Percentiles rank a stretch among this genome's conserved stretches.
These are phyloP conservation scores for Sacculina carcini DNA, from an alignment of 2,888 invertebrate species.

Conservation along the genomic window DNA sequence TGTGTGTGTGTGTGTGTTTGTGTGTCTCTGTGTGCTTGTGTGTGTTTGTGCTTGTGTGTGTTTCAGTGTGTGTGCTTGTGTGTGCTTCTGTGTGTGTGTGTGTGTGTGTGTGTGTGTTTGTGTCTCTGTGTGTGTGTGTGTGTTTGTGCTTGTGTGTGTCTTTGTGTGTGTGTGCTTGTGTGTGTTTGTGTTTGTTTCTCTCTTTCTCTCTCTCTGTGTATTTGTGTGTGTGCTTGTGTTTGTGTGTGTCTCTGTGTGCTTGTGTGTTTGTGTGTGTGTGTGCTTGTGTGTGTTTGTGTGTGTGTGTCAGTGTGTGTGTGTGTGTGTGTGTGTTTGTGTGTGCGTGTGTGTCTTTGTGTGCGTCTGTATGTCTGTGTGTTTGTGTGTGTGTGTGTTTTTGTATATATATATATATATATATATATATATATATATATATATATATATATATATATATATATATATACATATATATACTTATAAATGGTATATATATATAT, in stretches of 20 bases:
- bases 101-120: constrained; percentile 19
- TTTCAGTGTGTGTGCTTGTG: too few species aligned
- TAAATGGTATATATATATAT: too few species aligned
- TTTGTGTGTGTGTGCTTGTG: neutral
- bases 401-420: too few species aligned
- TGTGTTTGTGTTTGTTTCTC: too few species aligned
- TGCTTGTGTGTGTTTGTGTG: neutral
- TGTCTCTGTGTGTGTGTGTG: constrained; percentile 24
- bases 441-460: constrained; percentile 13
- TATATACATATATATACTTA: constrained; percentile 31
- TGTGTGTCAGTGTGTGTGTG: neutral
- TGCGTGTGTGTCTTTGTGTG: constrained; percentile 14
- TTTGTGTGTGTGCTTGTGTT: constrained; percentile 13
- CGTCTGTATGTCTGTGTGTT: constrained; percentile 26
- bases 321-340: too few species aligned
- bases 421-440: constrained; percentile 14
- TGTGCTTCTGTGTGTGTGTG: constrained; percentile 15
- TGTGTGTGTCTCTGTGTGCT: constrained; percentile 29
- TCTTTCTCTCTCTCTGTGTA: constrained; percentile 14
- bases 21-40: neutral
- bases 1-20: neutral
- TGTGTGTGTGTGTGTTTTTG: neutral
- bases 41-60: neutral
- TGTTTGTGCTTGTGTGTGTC: neutral
- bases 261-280: neutral